Evolutionary conservation across 2,888 invertebrate species (phyloP).

Genomic region (Meteorus colon): DNA sequence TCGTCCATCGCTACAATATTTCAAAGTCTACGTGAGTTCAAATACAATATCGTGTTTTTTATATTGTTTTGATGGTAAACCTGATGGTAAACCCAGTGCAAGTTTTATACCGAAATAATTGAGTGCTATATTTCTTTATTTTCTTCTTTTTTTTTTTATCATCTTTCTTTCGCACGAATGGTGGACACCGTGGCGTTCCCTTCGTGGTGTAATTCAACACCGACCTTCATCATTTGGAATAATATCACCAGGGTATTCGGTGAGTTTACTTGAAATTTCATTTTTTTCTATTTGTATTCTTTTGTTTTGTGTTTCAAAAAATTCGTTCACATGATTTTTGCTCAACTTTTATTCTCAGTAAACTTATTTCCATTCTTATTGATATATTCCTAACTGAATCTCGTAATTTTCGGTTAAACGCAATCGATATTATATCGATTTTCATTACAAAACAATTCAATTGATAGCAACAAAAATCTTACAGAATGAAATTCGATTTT

Average conservation of each 20-base stretch:
- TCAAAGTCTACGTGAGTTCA: neutral
- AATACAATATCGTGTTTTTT: neutral
- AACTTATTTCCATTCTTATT: no score
- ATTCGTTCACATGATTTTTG: no score
- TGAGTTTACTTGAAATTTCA: neutral
- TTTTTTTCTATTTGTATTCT: neutral
- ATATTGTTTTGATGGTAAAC: neutral
- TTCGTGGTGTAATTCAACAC: neutral
- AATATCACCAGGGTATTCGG: neutral
- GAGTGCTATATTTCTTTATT: neutral
- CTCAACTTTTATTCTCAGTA: no score
- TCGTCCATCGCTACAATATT: no score
- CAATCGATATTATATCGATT: no score
- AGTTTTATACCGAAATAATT: neutral
- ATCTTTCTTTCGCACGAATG: neutral
- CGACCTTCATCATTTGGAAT: slow-evolving; percentile 2
- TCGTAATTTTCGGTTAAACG: no score
- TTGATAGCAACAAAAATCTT: no score
- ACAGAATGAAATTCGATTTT: no score
- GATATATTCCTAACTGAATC: no score
- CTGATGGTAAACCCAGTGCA: neutral
- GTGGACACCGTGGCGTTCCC: neutral
- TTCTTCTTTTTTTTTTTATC: neutral
- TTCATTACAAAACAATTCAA: no score
- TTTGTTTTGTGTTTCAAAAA: neutral